Evolutionary conservation across 2,797 vertebrate genomes (phyloP).

Genomic region (Ceryle rudis): DNA sequence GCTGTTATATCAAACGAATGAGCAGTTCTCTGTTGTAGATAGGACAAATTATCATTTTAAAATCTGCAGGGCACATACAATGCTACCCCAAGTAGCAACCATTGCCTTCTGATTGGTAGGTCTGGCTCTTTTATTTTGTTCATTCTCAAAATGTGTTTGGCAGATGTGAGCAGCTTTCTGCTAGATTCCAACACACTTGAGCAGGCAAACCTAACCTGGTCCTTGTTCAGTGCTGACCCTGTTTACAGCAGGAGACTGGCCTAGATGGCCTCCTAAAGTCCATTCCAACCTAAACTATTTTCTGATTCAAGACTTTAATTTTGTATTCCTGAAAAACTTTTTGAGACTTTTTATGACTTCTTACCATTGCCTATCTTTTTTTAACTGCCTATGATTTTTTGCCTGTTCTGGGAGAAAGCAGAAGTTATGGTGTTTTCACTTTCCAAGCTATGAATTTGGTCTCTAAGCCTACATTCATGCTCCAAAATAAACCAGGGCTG

Average conservation of each 20-base stretch:
- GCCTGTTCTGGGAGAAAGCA: background rate
- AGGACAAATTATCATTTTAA: background rate
- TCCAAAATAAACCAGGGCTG: background rate
- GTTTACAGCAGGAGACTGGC: background rate
- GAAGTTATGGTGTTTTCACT: background rate
- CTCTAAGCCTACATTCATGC: background rate
- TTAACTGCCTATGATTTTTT: background rate
- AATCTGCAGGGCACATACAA: background rate
- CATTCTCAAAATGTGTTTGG: background rate
- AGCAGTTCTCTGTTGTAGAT: slow-evolving; percentile 3
- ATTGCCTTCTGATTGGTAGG: background rate
- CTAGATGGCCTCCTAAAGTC: background rate
- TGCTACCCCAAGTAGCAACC: background rate
- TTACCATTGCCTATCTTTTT: background rate
- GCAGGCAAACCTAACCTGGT: background rate
- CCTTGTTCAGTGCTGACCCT: background rate
- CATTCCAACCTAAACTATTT: background rate
- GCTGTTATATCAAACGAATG: slow-evolving; percentile 52
- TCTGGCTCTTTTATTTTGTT: background rate
- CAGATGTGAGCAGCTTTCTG: background rate
- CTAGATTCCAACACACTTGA: background rate
- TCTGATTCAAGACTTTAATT: background rate
- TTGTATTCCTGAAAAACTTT: background rate
- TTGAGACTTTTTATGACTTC: background rate
- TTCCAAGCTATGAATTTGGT: background rate